These are phyloP conservation scores for Psettodes erumei DNA, from an alignment of 2,113 vertebrate species.

Conservation along the genomic window DNA sequence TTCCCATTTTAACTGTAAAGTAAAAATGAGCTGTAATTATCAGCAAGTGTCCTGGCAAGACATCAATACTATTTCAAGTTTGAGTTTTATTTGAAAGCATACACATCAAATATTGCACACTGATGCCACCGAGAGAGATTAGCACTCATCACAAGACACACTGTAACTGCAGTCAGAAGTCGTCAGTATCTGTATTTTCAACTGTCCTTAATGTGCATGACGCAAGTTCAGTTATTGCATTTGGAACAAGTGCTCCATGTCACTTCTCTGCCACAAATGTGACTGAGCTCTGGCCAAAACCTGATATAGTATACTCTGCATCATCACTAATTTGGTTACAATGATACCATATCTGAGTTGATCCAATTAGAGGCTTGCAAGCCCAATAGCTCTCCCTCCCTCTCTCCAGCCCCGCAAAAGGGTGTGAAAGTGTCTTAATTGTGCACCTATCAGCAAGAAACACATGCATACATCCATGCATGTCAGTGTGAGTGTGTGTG, in stretches of 20 bases:
- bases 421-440: constrained; percentile 54
- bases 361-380: constrained; percentile 72
- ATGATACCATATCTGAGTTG: constrained; percentile 72
- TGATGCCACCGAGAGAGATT: constrained; percentile 6
- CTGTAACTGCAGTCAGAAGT: constrained; percentile 4
- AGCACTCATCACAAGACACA: constrained; percentile 19
- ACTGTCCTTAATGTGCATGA: constrained; percentile 71
- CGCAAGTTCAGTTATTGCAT: constrained; percentile 72
- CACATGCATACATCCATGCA: constrained; percentile 38
- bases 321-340: constrained; percentile 77
- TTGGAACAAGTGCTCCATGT: constrained; percentile 73
- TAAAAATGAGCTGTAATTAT: not conserved
- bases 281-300: constrained; percentile 70
- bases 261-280: constrained; percentile 76
- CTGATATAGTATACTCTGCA: constrained; percentile 74
- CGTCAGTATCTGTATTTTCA: constrained; percentile 57
- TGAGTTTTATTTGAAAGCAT: not conserved
- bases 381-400: constrained; percentile 44
- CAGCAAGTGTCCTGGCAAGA: not conserved
- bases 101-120: not conserved
- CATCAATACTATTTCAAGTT: not conserved
- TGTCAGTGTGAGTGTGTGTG: constrained; percentile 20
- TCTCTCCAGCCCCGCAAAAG: constrained; percentile 37
- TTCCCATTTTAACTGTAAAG: not conserved
- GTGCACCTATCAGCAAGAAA: constrained; percentile 39